Evolutionary conservation across 2,888 invertebrate genomes (phyloP).

Genomic region (Drosophila fulvimacula): DNA sequence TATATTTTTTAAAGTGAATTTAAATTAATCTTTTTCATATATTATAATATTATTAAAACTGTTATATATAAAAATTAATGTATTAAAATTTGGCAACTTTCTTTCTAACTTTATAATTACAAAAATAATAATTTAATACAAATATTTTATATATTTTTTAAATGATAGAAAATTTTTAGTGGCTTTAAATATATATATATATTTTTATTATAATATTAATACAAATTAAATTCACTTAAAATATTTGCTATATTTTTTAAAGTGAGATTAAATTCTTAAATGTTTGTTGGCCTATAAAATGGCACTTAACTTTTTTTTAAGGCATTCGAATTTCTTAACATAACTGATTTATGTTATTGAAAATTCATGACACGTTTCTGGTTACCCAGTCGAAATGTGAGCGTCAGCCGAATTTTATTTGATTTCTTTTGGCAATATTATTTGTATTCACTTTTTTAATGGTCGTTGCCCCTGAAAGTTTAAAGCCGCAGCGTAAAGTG

Average conservation of each 20-base stretch:
- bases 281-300: neutral
- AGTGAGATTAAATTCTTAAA: neutral
- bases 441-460: slow-evolving; percentile 7
- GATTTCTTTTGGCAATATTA: slow-evolving; percentile 50
- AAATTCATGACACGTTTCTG: slow-evolving; percentile 66
- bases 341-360: slow-evolving; percentile 2
- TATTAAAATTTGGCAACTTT: too few species aligned
- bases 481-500: slow-evolving; percentile 49
- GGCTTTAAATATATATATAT: too few species aligned
- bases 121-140: too few species aligned
- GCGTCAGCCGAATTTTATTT: slow-evolving; percentile 39
- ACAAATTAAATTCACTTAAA: too few species aligned
- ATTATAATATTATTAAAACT: too few species aligned
- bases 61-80: too few species aligned
- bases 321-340: neutral
- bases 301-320: neutral
- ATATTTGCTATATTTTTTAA: neutral
- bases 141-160: too few species aligned
- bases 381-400: slow-evolving; percentile 39
- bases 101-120: too few species aligned
- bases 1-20: neutral
- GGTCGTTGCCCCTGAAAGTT: slow-evolving; percentile 50
- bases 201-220: too few species aligned
- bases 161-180: too few species aligned
- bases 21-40: too few species aligned